A percentile compares a stretch with the other conserved stretches of the same genome.
Evolutionary conservation across 2,888 invertebrate species (phyloP).

Genomic region (Melanostoma mellinum): DNA sequence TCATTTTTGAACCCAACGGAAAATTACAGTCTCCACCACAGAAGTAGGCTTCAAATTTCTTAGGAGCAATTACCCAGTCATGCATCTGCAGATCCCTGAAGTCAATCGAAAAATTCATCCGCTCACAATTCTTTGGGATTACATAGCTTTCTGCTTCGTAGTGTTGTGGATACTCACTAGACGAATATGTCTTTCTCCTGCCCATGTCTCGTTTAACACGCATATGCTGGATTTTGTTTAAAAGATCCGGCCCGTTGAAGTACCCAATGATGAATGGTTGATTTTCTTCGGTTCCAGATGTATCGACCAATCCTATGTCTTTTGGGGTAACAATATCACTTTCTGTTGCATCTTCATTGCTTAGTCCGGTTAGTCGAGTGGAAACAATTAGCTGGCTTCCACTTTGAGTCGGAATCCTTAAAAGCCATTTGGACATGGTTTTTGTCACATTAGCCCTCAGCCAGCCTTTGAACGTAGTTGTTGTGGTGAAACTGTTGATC

Average conservation of each 20-base stretch:
- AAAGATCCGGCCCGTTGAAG: slow-evolving; percentile 87
- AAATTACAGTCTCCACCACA: slow-evolving; percentile 97
- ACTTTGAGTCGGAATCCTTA: slow-evolving; percentile 66
- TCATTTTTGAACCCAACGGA: slow-evolving; percentile 94
- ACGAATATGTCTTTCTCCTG: slow-evolving; percentile 83
- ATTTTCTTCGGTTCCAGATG: slow-evolving; percentile 85
- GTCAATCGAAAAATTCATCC: slow-evolving; percentile 94
- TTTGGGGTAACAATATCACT: slow-evolving; percentile 88
- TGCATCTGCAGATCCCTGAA: slow-evolving; percentile 94
- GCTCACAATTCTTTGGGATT: slow-evolving; percentile 88
- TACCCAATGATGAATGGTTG: slow-evolving; percentile 96
- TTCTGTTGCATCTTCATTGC: slow-evolving; percentile 83
- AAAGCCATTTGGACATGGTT: slow-evolving; percentile 89
- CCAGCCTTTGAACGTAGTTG: slow-evolving; percentile 90
- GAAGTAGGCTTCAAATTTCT: slow-evolving; percentile 95
- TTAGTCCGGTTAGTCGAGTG: not conserved
- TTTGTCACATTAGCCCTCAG: slow-evolving; percentile 91
- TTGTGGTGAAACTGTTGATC: slow-evolving; percentile 84
- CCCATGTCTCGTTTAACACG: slow-evolving; percentile 78
- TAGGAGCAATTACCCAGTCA: slow-evolving; percentile 98
- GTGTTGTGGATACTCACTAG: slow-evolving; percentile 58
- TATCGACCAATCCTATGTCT: slow-evolving; percentile 88
- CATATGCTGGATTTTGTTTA: slow-evolving; percentile 83
- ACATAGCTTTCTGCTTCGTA: slow-evolving; percentile 71
- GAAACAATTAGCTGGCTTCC: slow-evolving; percentile 35